Evolutionary conservation across 2,888 invertebrate genomes (phyloP).

Genomic region (Dryadula phaetusa): DNA sequence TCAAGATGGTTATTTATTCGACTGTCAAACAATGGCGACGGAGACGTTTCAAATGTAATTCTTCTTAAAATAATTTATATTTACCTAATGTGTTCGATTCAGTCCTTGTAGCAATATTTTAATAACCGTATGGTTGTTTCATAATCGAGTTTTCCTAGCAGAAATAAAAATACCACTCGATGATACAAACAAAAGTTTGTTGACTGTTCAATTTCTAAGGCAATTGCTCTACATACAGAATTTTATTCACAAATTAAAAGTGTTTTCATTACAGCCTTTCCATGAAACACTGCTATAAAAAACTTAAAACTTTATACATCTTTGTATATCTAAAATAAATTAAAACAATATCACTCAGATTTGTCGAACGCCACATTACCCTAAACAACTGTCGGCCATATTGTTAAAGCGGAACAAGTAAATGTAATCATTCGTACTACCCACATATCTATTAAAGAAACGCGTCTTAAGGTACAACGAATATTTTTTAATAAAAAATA

Average conservation of each 20-base stretch:
- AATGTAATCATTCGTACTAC: slow-evolving; percentile 55
- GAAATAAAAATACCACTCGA: slow-evolving; percentile 76
- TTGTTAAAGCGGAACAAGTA: slow-evolving; percentile 76
- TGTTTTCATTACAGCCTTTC: slow-evolving; percentile 70
- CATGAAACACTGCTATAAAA: slow-evolving; percentile 81
- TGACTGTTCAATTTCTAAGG: slow-evolving; percentile 82
- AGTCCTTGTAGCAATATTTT: slow-evolving; percentile 77
- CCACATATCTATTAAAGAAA: slow-evolving; percentile 42
- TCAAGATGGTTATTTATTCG: slow-evolving; percentile 56
- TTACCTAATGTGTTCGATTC: slow-evolving; percentile 79
- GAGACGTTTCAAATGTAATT: slow-evolving; percentile 62
- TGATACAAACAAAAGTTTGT: slow-evolving; percentile 85
- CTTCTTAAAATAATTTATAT: slow-evolving; percentile 59
- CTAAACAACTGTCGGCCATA: slow-evolving; percentile 85
- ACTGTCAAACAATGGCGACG: slow-evolving; percentile 83
- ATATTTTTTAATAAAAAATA: slow-evolving; percentile 14
- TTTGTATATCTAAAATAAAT: slow-evolving; percentile 78
- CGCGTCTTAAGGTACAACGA: not conserved
- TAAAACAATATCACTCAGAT: slow-evolving; percentile 81
- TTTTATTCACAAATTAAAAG: slow-evolving; percentile 74
- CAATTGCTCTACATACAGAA: slow-evolving; percentile 74
- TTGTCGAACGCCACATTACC: slow-evolving; percentile 84
- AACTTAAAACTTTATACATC: slow-evolving; percentile 78
- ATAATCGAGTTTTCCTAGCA: slow-evolving; percentile 73
- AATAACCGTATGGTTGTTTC: slow-evolving; percentile 74